A percentile compares a stretch with the other conserved stretches of the same genome.
phyloP scores from a whole-genome alignment of 2,113 vertebrate species.

The Epinephelus cyanopodus region DNA sequence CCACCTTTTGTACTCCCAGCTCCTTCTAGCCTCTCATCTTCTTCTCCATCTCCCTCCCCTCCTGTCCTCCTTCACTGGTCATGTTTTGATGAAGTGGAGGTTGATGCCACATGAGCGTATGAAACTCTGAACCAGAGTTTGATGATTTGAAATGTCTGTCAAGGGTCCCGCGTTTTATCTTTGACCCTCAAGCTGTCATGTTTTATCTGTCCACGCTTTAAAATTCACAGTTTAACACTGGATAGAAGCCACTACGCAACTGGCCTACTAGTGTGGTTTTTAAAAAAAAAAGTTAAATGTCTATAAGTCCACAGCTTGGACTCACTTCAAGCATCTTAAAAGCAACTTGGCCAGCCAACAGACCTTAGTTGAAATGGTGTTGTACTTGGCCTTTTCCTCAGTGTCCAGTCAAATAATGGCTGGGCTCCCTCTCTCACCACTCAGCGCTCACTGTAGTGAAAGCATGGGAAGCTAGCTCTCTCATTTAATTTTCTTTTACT shows the following conservation, averaged over 20 bases:
- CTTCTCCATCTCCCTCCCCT: constrained; percentile 1
- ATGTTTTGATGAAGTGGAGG: constrained; percentile 18
- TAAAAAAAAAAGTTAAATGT: not conserved
- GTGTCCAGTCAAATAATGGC: constrained; percentile 32
- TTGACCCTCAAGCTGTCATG: not conserved
- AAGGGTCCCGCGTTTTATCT: not conserved
- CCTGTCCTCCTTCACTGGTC: constrained; percentile 1
- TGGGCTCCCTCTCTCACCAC: constrained; percentile 31
- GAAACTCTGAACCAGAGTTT: not conserved
- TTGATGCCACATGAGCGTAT: not conserved
- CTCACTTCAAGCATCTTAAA: constrained; percentile 18
- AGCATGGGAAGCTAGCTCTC: constrained; percentile 17
- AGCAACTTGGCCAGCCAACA: constrained; percentile 8
- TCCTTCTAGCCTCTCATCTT: constrained; percentile 9
- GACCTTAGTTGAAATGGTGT: constrained; percentile 15
- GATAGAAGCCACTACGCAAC: not conserved
- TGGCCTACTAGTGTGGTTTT: not conserved
- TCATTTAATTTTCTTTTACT: constrained; percentile 11
- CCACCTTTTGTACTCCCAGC: constrained; percentile 7
- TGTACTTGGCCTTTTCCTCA: constrained; percentile 42
- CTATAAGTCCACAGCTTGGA: constrained; percentile 4
- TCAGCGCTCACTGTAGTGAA: constrained; percentile 10
- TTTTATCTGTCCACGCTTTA: not conserved
- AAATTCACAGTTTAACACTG: not conserved
- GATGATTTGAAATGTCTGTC: constrained; percentile 1